These are phyloP conservation scores for Brachionus plicatilis DNA, from an alignment of 1,140 invertebrate species.

Conservation along the genomic window DNA sequence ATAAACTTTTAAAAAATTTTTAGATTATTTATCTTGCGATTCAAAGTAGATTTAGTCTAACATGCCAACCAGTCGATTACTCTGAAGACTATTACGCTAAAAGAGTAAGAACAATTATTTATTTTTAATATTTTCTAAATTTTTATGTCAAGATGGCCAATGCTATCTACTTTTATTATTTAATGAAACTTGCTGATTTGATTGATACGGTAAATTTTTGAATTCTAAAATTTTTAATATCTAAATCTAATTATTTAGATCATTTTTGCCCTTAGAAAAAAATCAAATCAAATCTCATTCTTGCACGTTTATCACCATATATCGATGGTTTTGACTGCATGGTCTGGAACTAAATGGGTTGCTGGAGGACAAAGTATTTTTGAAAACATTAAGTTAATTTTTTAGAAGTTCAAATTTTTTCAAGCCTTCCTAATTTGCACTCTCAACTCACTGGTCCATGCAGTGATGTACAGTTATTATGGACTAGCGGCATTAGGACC, in stretches of 20 bases:
- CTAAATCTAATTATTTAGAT: neutral
- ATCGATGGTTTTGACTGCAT: conserved; percentile 53
- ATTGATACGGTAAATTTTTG: conserved; percentile 41
- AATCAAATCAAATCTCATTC: conserved; percentile 68
- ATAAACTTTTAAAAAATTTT: neutral
- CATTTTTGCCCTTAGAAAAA: conserved; percentile 65
- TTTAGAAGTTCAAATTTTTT: neutral
- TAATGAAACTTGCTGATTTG: conserved; percentile 45
- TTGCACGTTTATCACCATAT: conserved; percentile 67
- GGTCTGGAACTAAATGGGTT: conserved; percentile 47
- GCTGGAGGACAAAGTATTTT: conserved; percentile 41
- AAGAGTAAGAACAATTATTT: neutral
- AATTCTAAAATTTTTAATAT: neutral
- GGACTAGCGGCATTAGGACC: conserved; percentile 60
- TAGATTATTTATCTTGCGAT: neutral
- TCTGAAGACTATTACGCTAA: neutral
- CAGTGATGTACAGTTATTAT: conserved; percentile 76
- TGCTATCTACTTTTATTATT: conserved; percentile 44
- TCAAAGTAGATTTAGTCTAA: neutral
- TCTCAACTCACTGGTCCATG: conserved; percentile 67
- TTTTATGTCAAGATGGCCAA: conserved; percentile 29
- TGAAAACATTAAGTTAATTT: neutral
- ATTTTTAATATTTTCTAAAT: neutral
- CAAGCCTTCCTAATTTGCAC: conserved; percentile 46
- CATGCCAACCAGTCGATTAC: conserved; percentile 39